Conservation (phyloP, 2,113 vertebrate genomes). For the Oxygymnocypris stewartii region DNA sequence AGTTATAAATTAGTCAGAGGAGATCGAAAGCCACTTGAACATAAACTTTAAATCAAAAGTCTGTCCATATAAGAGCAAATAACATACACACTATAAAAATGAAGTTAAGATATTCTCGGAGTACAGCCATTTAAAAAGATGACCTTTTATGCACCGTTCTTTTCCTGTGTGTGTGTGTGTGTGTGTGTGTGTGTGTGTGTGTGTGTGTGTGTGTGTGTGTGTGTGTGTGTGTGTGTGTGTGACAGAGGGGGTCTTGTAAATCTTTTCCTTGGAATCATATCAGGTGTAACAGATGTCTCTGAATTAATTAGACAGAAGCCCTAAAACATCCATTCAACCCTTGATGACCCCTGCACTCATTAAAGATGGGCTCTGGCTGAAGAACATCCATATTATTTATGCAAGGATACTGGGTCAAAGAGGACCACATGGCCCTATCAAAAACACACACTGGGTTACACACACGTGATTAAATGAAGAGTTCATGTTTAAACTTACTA, state of each 20-base stretch:
- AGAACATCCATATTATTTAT: constrained; percentile 29
- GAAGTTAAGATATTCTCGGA: neutral
- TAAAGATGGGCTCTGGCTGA: constrained; percentile 50
- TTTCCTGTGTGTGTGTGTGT: too few species aligned
- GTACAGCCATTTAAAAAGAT: neutral
- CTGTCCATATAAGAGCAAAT: neutral
- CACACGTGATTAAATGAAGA: neutral
- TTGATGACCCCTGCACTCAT: constrained; percentile 54
- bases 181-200: constrained; percentile 18
- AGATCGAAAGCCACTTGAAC: neutral
- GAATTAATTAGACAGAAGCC: constrained; percentile 65
- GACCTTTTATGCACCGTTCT: neutral
- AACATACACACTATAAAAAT: too few species aligned
- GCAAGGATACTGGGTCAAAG: constrained; percentile 18
- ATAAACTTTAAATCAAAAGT: neutral
- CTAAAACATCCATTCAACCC: constrained; percentile 58
- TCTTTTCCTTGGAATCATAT: constrained; percentile 47
- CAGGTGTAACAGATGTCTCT: constrained; percentile 64
- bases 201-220: neutral
- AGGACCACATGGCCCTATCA: neutral
- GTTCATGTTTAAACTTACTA: neutral
- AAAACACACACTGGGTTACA: constrained; percentile 1
- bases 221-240: too few species aligned
- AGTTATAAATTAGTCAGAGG: neutral
- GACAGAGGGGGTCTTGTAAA: constrained; percentile 23